Base-by-base conservation (phyloP, 2,797 vertebrate species). In the Decapterus maruadsi region DNA sequence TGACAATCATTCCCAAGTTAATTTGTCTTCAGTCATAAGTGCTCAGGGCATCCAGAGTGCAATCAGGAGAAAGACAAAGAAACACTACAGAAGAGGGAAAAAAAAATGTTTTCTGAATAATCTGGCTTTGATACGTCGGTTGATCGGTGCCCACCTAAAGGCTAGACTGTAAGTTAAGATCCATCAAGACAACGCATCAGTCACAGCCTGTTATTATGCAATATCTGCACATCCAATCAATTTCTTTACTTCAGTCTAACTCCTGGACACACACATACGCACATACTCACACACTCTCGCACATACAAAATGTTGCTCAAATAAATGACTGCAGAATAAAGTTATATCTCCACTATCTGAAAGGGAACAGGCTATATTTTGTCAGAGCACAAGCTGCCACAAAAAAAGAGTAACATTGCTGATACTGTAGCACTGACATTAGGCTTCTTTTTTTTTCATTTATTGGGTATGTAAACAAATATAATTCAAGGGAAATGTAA, bases 11-110 rank as follows among this genome's bases (percentile, higher is more conserved):
- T 87, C 84, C 83, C 85, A 78, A 90, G 87, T 88, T 91, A 90
- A 93, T 92, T 93, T 92, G 87, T 87, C 86, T 90, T 90, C 88
- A 90, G 84, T 91, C 90, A 77, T 82, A 75, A 86, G 82, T 59
- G 68, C 87, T 90, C 77, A 83, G 81, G 88, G 89, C 89, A 67
- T 82, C 80, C 69, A 51, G 75, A 43, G 84, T 65, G 82, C 86
- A 87, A 82, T 90, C 88, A 90, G 81, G 12, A 81, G 56, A 79
- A 83, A 90, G 82, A 91, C 86, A 87, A 86, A 89, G 81, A 84
- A 80, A 57, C 51, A 67, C 66, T 31, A 54, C 54, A 83, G 67
- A 85, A 70, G 68, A n/a, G 42, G 3, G 16, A 36, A 51, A 43
- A 26, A 70, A 54, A 66, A 65, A 56, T 40, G 63, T 81, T 89